Base-by-base conservation (phyloP, 2,797 vertebrate genomes). In the Pangasius krempfi region DNA sequence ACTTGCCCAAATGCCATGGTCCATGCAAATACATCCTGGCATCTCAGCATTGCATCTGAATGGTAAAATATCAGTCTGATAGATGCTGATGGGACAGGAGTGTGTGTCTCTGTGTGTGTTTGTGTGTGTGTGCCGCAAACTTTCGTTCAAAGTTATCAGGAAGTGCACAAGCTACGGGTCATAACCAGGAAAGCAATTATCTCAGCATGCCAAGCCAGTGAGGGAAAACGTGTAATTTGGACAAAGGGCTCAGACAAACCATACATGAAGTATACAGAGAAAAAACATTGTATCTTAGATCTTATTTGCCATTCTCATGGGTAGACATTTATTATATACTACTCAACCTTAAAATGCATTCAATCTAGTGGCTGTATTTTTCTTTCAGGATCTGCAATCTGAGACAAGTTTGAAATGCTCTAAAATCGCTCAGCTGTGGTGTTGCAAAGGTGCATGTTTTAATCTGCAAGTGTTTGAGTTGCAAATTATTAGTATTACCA, bases 11-110 rank as follows among this genome's bases (percentile, higher is more conserved):
- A 93, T 94, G 93, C 93, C 94, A 93, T 94, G 95, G 95, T 94
- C 95, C 95, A 96, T 95, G 95, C 95, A 96, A 96, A 96, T 96
- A 92, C 89, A 90, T 91, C 91, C 89, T 91, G 93, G 95, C 73
- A 93, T 92, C 93, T 93, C 92, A 58, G 86, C 85, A 86, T 86
- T 89, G 92, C 90, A 92, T 92, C 93, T 93, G 92, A 94, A 95
- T 95, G 91, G 91, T 93, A 92, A 95, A 93, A 93, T 91, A 92
- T 93, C 92, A 88, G 90, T 93, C 91, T 94, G 93, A 92, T 91
- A 93, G 91, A 83, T 87, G 50, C 72, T 89, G 87, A 89, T 89
- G 88, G 88, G 84, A 91, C 73, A 70, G 18, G 87, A 84, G 64
- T 81, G 85, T 87, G 87, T 89, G 87, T 83, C 89, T 72, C 62